Evolutionary conservation across 2,888 invertebrate genomes (phyloP).

Genomic region (Tetranychus truncatus): DNA sequence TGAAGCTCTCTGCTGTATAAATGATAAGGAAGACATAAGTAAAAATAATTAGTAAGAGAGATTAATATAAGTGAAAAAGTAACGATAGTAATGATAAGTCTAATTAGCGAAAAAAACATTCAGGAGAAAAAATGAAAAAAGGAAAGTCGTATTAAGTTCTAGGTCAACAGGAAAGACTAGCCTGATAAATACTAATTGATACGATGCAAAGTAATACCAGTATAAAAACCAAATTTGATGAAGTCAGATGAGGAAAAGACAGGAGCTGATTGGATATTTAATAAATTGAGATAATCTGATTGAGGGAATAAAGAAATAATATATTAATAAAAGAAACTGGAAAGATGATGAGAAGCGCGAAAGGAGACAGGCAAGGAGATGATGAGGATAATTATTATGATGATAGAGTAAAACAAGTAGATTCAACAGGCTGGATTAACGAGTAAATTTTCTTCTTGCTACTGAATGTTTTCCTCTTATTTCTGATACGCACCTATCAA

Average conservation of each 20-base stretch:
- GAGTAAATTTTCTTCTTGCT: background rate
- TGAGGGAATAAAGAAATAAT: background rate
- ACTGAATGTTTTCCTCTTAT: background rate
- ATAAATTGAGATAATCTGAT: background rate
- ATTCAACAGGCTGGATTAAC: background rate
- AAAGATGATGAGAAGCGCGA: background rate
- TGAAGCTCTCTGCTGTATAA: no score
- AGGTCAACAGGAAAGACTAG: background rate
- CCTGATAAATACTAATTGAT: background rate
- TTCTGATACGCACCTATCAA: background rate
- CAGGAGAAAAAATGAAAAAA: background rate
- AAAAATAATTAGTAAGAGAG: no score
- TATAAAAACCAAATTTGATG: background rate
- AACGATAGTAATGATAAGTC: no score
- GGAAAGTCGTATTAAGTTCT: background rate
- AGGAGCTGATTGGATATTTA: background rate
- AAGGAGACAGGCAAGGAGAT: background rate
- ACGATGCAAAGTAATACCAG: background rate
- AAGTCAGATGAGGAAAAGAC: background rate
- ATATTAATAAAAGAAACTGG: background rate
- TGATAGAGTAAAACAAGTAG: background rate
- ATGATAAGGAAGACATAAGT: no score
- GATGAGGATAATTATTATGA: background rate
- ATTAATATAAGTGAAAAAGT: no score
- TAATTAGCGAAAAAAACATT: no score